Conservation (phyloP, 2,888 invertebrate species). For the Dynastes hyllus region DNA sequence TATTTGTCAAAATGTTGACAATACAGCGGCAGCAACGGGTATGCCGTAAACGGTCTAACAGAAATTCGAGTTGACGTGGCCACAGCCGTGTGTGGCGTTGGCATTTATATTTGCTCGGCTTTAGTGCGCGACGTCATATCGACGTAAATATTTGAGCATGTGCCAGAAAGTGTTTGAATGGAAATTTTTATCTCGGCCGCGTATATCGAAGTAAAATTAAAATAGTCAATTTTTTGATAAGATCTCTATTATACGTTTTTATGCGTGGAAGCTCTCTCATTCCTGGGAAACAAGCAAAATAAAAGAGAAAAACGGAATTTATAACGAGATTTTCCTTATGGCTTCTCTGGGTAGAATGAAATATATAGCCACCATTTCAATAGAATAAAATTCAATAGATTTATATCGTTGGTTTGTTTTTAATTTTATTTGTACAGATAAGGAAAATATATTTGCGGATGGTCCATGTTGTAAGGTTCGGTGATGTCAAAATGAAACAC, state of each 20-base stretch:
- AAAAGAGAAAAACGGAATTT: no score
- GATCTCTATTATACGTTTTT: slow-evolving; percentile 3
- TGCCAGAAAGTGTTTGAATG: not conserved
- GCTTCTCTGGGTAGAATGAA: no score
- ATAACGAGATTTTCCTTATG: no score
- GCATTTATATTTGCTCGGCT: not conserved
- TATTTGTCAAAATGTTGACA: slow-evolving; percentile 12
- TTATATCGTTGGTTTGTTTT: no score
- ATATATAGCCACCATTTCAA: no score
- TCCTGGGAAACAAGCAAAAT: no score
- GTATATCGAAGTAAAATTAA: slow-evolving; percentile 1
- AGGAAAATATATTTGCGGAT: no score
- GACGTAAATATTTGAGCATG: slow-evolving; percentile 1
- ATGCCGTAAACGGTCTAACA: not conserved
- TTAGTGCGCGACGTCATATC: not conserved
- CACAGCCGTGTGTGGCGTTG: not conserved
- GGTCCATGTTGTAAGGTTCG: no score
- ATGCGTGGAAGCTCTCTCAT: not conserved
- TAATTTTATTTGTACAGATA: no score
- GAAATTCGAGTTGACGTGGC: not conserved
- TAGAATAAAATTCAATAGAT: no score
- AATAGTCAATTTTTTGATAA: slow-evolving; percentile 20
- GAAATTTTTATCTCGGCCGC: not conserved
- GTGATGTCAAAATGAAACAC: no score
- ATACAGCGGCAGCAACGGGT: not conserved